A percentile compares a stretch with the other conserved stretches of the same genome.
phyloP scores from a whole-genome alignment of 2,888 invertebrate genomes.

The Trachelus stipa region DNA sequence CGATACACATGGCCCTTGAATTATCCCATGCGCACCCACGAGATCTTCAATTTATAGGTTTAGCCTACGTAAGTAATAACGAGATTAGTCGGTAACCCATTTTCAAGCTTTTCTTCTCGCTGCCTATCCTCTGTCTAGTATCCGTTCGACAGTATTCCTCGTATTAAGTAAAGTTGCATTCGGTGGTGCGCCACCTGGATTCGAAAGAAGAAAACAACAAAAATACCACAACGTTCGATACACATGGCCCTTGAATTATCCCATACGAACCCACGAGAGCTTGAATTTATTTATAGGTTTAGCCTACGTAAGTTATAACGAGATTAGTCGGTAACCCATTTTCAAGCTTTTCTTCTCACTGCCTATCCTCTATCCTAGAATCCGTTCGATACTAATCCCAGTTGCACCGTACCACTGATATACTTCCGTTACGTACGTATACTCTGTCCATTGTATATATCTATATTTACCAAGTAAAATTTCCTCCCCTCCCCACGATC shows the following conservation, averaged over 20 bases:
- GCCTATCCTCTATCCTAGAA: background rate
- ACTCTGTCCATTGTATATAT: background rate
- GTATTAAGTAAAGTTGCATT: conserved; percentile 53
- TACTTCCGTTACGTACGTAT: background rate
- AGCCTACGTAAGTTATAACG: background rate
- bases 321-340: background rate
- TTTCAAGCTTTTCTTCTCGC: background rate
- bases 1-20: conserved; percentile 45
- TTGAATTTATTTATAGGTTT: background rate
- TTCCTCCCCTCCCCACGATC: background rate
- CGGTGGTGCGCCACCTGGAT: conserved; percentile 46
- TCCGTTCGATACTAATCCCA: background rate
- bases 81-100: background rate
- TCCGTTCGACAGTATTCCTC: too few species aligned
- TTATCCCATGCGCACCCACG: background rate
- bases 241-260: conserved; percentile 38
- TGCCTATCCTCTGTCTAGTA: background rate
- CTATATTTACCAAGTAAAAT: too few species aligned
- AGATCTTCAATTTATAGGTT: background rate
- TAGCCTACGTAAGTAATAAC: background rate
- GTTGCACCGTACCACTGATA: background rate
- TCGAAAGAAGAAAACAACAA: conserved; percentile 21
- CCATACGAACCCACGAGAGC: background rate
- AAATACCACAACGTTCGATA: conserved; percentile 42
- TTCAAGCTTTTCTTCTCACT: background rate